Base-by-base conservation (phyloP, 2,113 vertebrate species). In the Physeter macrocephalus region DNA sequence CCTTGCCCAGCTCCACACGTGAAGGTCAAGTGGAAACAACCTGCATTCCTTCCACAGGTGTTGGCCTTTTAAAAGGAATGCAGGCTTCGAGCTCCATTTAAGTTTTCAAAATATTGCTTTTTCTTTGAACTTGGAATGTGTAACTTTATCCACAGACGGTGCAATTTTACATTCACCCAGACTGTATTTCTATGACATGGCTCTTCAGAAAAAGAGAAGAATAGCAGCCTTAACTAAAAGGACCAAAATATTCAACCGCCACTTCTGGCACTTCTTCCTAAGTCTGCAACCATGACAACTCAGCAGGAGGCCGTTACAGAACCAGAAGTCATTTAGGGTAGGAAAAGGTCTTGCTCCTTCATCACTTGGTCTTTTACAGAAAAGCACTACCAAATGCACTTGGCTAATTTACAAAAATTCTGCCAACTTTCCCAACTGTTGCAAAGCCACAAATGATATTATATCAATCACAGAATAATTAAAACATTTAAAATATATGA, bases 71-170 rank as follows among this genome's bases (percentile, higher is more conserved):
- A n/a, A 85, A 92, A 98, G 97, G 97, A 98, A 98, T 97, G 96
- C 97, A 97, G 97, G 96, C 97, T 94, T 94, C 94, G 96, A 98
- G 97, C 95, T 97, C 91, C 96, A 97, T 97, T 90, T 96, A 88
- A 95, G 91, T 97, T 97, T 97, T 97, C 94, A 97, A 98, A 98
- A 98, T 97, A 98, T 90, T 97, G 91, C 94, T 92, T 97, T 96
- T 94, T 67, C 97, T 96, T 98, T 97, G 97, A 98, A 98, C 90
- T 27, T 75, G 95, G 97, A 98, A 97, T 97, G 97, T 95, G 96
- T 88, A 96, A 96, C 92, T 95, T 93, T 74, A 97, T 77, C 96
- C 97, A 93, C 89, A 92, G 87, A 90, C 83, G 67, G 39, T 78
- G 90, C 57, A 88, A 59, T 82, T 95, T 89, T 64, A 94, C 46